These are phyloP conservation scores for Lepidochrysops patricia DNA, from an alignment of 2,888 invertebrate genomes.

Conservation along the genomic window DNA sequence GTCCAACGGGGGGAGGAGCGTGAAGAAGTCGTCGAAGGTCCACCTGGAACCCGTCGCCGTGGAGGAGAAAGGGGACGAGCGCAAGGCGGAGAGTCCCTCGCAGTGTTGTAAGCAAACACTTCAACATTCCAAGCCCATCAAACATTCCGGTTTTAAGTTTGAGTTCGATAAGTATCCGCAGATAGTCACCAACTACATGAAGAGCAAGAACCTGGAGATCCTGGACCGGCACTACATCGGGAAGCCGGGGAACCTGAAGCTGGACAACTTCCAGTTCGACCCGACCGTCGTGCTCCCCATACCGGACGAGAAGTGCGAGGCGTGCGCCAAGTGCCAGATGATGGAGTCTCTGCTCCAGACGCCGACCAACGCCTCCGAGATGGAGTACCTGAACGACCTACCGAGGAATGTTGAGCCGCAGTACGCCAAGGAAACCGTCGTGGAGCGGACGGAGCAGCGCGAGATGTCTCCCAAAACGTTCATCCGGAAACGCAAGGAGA, in stretches of 20 bases:
- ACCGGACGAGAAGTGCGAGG: constrained; percentile 67
- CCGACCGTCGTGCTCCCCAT: constrained; percentile 61
- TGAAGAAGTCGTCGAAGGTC: constrained; percentile 55
- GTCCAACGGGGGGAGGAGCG: constrained; percentile 52
- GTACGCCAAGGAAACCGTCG: constrained; percentile 49
- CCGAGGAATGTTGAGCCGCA: constrained; percentile 56
- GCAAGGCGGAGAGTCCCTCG: constrained; percentile 48
- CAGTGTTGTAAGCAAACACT: constrained; percentile 67
- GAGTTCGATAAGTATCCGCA: constrained; percentile 83
- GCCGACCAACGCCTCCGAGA: constrained; percentile 85
- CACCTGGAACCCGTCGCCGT: constrained; percentile 36
- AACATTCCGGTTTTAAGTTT: constrained; percentile 82
- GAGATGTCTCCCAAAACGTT: constrained; percentile 57
- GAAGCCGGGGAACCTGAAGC: constrained; percentile 69
- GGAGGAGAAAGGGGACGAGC: constrained; percentile 34
- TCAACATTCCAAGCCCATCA: constrained; percentile 75
- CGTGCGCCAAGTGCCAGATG: constrained; percentile 68
- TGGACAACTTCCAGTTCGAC: constrained; percentile 69
- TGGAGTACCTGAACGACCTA: constrained; percentile 70
- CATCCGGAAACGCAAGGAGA: constrained; percentile 52
- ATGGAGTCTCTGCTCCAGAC: constrained; percentile 79
- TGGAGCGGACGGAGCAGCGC: constrained; percentile 29
- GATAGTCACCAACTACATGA: constrained; percentile 83
- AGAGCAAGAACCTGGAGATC: constrained; percentile 81
- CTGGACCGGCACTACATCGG: constrained; percentile 75